A percentile compares a stretch with the other conserved stretches of the same genome.
phyloP scores from a whole-genome alignment of 2,113 vertebrate genomes.

The Rhabdomys dilectus region DNA sequence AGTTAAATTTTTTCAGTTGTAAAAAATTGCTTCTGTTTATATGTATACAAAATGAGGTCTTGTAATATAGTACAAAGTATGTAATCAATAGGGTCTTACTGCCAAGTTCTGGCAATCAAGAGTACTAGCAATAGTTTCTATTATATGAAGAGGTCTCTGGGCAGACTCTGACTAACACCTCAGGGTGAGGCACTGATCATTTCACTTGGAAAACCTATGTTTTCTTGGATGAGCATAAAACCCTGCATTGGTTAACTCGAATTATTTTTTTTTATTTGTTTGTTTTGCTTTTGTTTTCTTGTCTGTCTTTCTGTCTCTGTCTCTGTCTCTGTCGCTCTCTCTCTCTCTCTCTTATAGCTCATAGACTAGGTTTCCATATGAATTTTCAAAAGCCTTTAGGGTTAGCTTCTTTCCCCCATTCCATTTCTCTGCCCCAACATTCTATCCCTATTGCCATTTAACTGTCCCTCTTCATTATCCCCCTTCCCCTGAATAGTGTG shows the following conservation, averaged over 20 bases:
- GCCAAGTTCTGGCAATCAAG: not conserved
- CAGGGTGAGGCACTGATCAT: not conserved
- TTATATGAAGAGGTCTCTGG: not conserved
- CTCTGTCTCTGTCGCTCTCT: too few species aligned
- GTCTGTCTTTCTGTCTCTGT: too few species aligned
- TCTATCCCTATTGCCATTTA: not conserved
- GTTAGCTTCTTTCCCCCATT: not conserved
- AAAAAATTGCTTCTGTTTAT: too few species aligned
- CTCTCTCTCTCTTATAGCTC: not conserved
- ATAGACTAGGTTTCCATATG: not conserved
- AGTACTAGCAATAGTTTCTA: not conserved
- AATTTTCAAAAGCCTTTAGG: not conserved
- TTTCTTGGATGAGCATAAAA: not conserved
- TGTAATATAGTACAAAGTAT: too few species aligned
- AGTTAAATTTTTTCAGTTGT: too few species aligned
- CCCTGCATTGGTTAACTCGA: not conserved
- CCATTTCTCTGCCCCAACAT: not conserved
- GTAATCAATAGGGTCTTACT: not conserved
- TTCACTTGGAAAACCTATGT: not conserved
- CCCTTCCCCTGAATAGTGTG: not conserved
- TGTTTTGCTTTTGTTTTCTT: too few species aligned
- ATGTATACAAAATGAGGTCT: too few species aligned
- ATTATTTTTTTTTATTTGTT: not conserved
- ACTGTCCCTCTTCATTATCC: not conserved
- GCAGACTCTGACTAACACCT: not conserved